Evolutionary conservation across 2,797 vertebrate genomes (phyloP).

Genomic region (Propithecus deckenii): DNA sequence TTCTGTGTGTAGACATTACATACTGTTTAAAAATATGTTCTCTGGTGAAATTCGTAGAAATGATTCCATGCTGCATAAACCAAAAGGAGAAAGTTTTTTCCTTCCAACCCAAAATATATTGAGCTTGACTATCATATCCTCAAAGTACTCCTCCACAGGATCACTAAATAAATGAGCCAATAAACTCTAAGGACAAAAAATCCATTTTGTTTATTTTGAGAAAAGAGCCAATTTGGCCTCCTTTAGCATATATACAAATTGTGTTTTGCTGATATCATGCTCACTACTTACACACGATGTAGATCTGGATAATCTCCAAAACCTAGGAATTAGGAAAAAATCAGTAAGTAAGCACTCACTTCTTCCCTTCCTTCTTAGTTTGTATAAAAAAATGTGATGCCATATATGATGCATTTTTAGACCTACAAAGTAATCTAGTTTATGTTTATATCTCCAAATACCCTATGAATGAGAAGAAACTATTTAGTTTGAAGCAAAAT

Average conservation of each 20-base stretch:
- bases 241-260: not conserved
- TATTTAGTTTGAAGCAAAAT: not conserved
- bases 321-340: not conserved
- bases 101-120: not conserved
- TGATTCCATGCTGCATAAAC: not conserved
- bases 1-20: not conserved
- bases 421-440: not conserved
- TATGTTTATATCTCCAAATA: not conserved
- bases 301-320: not conserved
- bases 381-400: not conserved
- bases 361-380: not conserved
- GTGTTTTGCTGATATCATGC: not conserved
- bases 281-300: not conserved
- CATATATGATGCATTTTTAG: not conserved
- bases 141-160: not conserved
- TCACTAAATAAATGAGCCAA: not conserved
- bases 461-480: not conserved
- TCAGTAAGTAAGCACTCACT: accelerated
- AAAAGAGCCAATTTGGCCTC: not conserved
- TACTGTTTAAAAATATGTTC: not conserved
- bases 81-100: not conserved
- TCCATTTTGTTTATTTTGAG: not conserved
- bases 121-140: not conserved
- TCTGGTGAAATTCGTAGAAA: not conserved
- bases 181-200: not conserved